Conservation (phyloP, 2,113 vertebrate genomes). For the Edolisoma coerulescens region DNA sequence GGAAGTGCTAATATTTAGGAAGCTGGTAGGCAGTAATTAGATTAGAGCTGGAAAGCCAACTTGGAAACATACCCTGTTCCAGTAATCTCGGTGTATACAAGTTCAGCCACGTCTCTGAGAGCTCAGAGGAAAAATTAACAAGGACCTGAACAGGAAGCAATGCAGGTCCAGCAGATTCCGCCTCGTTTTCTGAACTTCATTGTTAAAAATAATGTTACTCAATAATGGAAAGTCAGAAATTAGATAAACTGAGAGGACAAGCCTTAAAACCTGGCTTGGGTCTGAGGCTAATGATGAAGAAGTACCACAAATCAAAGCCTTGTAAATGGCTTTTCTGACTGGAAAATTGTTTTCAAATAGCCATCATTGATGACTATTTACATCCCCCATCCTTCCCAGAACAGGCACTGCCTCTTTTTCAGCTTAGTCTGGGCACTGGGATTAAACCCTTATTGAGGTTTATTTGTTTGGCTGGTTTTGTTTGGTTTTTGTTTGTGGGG, state of each 20-base stretch:
- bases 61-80: background rate
- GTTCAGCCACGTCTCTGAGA: background rate
- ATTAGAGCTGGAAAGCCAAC: background rate
- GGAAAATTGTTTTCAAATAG: background rate
- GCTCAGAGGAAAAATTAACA: background rate
- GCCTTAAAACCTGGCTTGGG: background rate
- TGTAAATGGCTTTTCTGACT: slow-evolving; percentile 1
- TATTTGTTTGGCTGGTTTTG: background rate
- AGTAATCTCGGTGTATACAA: slow-evolving; percentile 4
- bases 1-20: slow-evolving; percentile 35
- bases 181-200: background rate
- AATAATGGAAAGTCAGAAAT: slow-evolving; percentile 25
- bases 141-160: slow-evolving; percentile 21
- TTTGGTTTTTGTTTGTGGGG: background rate
- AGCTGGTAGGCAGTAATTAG: slow-evolving; percentile 35
- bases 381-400: background rate
- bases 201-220: background rate
- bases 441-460: background rate
- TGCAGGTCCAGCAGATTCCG: background rate
- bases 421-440: background rate
- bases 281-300: background rate
- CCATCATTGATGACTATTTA: background rate
- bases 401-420: background rate
- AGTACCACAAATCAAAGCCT: background rate
- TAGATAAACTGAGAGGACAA: background rate